Evolutionary conservation across 92 coral and sea anemone species (phyloP).

Genomic region (Virgularia gustaviana): DNA sequence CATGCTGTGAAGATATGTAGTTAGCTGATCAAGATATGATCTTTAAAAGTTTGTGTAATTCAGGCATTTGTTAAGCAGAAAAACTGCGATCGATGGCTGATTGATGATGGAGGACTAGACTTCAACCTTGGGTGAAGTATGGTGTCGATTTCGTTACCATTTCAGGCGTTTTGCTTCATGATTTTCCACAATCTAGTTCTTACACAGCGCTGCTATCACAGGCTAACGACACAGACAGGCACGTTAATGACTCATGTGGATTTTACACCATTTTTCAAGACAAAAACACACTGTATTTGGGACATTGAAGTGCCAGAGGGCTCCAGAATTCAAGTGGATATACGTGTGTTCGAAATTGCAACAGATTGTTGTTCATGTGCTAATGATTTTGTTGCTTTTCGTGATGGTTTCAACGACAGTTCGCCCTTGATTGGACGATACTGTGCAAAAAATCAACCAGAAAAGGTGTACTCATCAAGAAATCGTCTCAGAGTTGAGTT

Average conservation of each 20-base stretch:
- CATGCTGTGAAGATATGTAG: no score
- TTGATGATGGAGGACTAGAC: no score
- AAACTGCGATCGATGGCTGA: no score
- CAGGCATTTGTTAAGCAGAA: no score
- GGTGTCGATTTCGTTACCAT: no score
- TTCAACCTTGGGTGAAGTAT: no score
- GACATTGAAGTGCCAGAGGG: slow-evolving; percentile 59
- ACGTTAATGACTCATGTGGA: slow-evolving; percentile 7
- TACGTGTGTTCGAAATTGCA: slow-evolving; percentile 70
- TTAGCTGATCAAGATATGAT: no score
- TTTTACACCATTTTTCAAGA: not conserved
- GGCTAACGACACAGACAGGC: slow-evolving; percentile 15
- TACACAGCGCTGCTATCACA: not conserved
- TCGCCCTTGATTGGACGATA: slow-evolving; percentile 85
- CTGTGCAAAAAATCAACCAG: slow-evolving; percentile 76
- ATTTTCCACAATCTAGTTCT: no score
- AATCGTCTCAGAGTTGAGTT: slow-evolving; percentile 68
- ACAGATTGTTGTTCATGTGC: slow-evolving; percentile 86
- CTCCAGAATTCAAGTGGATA: slow-evolving; percentile 65
- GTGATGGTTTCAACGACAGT: slow-evolving; percentile 68
- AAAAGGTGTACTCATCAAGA: slow-evolving; percentile 66
- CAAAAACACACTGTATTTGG: slow-evolving; percentile 60
- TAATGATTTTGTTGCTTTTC: slow-evolving; percentile 80
- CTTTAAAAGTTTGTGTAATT: no score
- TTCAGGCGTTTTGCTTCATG: not conserved